Evolutionary conservation across 2,113 vertebrate species (phyloP), one percentile per base, ranked within the genome.

Genomic region (Drymodes brunneopygia): DNA sequence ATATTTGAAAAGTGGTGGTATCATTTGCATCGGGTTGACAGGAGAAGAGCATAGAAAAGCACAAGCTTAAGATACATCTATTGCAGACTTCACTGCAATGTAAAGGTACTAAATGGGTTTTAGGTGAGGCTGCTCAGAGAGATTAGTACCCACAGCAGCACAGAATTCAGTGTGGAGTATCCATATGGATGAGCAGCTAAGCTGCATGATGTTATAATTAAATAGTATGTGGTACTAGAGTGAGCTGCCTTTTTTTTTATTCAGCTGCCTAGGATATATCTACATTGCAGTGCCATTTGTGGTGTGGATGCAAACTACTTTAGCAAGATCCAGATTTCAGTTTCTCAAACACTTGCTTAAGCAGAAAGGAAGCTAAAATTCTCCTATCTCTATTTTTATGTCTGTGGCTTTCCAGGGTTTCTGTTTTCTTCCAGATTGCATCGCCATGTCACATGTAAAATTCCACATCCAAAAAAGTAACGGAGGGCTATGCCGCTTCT

Each of bases 401-500:
- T 48, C 62, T 84, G 25, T 88, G 36, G 82, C 92, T 96, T 96
- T 96, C 72, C 86, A 95, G 82, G 90, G 56, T 94, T 95, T 93
- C 94, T 90, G 47, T 85, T 95, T 92, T 92, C 47, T 77, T 95
- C 92, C 95, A 92, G 92, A 94, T 81, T 96, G 90, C 80, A 67
- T 78, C 0, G 9, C 74, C 45, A 44, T 88, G 80, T 94, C 92
- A 78, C 56, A 78, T 83, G 72, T 74, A 95, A 86, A 83, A 90
- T 93, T 88, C 80, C 45, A 35, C 3, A 0, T 88, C 83, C 86
- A 93, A 88, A 90, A 78, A 92, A 74, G 53, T 56, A 60, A 48
- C 62, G 28, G 72, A 90, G 45, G 40, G 40, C 65, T 94, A 40
- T 94, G 77, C 45, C 29, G 81, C 81, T 86, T 91, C 94, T 86